Conservation (phyloP, 2,888 invertebrate species). For the Drosophila gaucha region DNA sequence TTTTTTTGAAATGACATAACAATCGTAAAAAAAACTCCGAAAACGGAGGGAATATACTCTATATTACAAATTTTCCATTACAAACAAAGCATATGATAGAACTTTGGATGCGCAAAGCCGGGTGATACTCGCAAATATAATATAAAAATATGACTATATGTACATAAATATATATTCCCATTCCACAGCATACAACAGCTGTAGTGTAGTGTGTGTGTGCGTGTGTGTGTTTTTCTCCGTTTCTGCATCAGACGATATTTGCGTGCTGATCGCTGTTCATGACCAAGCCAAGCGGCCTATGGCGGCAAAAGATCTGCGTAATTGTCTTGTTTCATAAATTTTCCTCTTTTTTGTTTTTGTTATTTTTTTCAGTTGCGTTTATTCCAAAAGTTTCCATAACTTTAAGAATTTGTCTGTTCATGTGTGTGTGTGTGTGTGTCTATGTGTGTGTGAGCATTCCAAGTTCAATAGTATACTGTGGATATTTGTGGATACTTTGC, state of each 20-base stretch:
- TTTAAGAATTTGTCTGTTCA: background rate
- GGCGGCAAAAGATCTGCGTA: constrained; percentile 72
- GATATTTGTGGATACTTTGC: no score
- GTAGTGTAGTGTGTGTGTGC: constrained; percentile 12
- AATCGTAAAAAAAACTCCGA: no score
- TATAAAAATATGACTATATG: background rate
- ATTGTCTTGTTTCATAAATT: constrained; percentile 46
- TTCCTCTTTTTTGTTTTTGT: constrained; percentile 17
- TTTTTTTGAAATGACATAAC: no score
- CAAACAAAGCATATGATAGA: background rate
- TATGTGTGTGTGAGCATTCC: constrained; percentile 2
- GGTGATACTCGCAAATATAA: background rate
- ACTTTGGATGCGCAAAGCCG: background rate
- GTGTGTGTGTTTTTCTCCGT: constrained; percentile 14
- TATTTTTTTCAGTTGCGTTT: constrained; percentile 33
- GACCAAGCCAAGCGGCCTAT: constrained; percentile 23
- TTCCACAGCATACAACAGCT: background rate
- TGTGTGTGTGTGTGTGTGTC: background rate
- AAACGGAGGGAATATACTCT: no score
- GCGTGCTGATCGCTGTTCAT: constrained; percentile 60
- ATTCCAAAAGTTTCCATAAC: constrained; percentile 10
- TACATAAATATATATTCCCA: constrained; percentile 2
- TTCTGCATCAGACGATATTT: constrained; percentile 57
- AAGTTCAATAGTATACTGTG: constrained; percentile 1
- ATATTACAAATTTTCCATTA: no score